Conservation (phyloP, 2,113 vertebrate species). For the Coreoperca whiteheadi region DNA sequence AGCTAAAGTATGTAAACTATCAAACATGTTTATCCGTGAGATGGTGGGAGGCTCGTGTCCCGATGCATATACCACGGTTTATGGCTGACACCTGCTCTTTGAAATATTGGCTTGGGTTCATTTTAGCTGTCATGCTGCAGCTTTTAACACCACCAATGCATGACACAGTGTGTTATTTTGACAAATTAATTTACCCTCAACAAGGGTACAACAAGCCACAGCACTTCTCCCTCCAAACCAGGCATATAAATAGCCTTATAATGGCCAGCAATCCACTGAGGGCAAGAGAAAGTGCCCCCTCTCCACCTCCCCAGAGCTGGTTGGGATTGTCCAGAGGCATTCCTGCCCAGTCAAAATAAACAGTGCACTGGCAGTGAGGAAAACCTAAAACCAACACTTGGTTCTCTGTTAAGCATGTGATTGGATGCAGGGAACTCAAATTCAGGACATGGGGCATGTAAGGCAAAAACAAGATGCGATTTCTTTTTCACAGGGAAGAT, state of each 20-base stretch:
- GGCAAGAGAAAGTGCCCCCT: constrained; percentile 44
- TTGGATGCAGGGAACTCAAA: constrained; percentile 45
- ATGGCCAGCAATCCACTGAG: constrained; percentile 45
- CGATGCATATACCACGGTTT: background rate
- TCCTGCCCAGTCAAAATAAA: constrained; percentile 82
- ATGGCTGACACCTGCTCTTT: constrained; percentile 14
- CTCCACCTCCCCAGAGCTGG: constrained; percentile 60
- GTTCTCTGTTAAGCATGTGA: constrained; percentile 78
- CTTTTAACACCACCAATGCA: constrained; percentile 17
- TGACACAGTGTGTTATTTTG: constrained; percentile 31
- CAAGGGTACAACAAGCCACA: constrained; percentile 7
- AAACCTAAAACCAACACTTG: constrained; percentile 85
- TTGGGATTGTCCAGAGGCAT: constrained; percentile 77
- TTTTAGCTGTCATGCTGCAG: background rate
- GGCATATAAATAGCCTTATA: constrained; percentile 64
- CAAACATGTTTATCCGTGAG: constrained; percentile 1
- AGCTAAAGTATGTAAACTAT: background rate
- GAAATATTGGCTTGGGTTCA: constrained; percentile 6
- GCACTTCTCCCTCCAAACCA: constrained; percentile 45
- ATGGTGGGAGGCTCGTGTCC: background rate
- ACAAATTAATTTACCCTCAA: constrained; percentile 38
- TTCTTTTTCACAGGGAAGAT: constrained; percentile 16
- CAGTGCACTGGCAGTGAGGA: constrained; percentile 69
- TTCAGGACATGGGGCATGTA: constrained; percentile 44
- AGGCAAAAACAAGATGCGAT: constrained; percentile 43